Base-by-base conservation (phyloP, 2,113 vertebrate species). In the Callipepla squamata region DNA sequence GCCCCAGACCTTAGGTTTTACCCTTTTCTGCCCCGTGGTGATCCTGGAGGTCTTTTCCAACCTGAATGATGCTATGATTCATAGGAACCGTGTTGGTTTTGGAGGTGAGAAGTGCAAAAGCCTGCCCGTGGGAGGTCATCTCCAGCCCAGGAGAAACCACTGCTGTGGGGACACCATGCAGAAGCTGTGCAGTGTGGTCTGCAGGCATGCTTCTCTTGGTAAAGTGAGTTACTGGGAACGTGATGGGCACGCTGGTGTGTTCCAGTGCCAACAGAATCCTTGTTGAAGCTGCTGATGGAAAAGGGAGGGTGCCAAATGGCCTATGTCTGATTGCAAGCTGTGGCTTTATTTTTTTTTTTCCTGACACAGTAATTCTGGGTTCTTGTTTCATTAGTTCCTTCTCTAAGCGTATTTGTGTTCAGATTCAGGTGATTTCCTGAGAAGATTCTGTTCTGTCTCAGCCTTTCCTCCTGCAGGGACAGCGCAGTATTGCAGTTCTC, bases 161-260 rank as follows among this genome's bases (percentile, higher is more conserved):
- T 57, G 55, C 30, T 18, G 11, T 20, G 22, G 25, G n/a, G 23
- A 13, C 3, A 3, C 17, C 1, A 1, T 2, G 7, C 63, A 18
- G 66, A 20, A 72, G 65, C 19, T 53, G 34, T 38, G 34, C 13
- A 42, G 38, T 17, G 12, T 61, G 4, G 0, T 22, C n/a, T 65
- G 1, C n/a, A 69, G 23, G 2, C 9, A 4, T 61, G 53, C 67
- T 79, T 40, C 61, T 26, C 68, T 80, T 50, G 22, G 17, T 28
- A 23, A 23, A 18, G n/a, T 23, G 9, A 32, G 26, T 30, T 6
- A 15, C 34, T 70, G 18, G 38, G 8, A 61, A 12, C 12, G 4
- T 48, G 58, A n/a, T 63, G 30, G 59, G 30, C 67, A 42, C 40
- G 19, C 21, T n/a, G 34, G 30, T 26, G 9, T 19, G 10, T 38